A percentile compares a stretch with the other conserved stretches of the same genome.
phyloP scores from a whole-genome alignment of 2,888 invertebrate genomes.

The Calliscelio sp. region DNA sequence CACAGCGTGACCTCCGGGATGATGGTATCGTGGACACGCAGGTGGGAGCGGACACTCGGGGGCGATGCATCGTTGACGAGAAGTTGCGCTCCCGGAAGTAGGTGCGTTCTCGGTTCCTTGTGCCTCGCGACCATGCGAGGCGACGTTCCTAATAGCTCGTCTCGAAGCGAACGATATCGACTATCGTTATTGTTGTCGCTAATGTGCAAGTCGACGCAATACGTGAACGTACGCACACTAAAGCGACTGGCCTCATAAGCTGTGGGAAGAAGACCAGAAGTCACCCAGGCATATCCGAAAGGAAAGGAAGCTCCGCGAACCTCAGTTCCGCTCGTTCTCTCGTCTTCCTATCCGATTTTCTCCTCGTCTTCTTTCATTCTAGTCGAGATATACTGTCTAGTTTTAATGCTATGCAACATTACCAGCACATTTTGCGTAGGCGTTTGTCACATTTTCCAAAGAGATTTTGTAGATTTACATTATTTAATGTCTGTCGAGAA shows the following conservation, averaged over 20 bases:
- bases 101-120: conserved; percentile 77
- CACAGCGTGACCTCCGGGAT: conserved; percentile 67
- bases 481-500: too few species aligned
- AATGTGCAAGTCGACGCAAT: conserved; percentile 58
- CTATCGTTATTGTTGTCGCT: conserved; percentile 80
- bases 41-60: conserved; percentile 72
- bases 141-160: conserved; percentile 78
- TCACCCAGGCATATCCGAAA: conserved; percentile 79
- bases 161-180: conserved; percentile 78
- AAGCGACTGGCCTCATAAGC: conserved; percentile 66
- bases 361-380: conserved; percentile 58
- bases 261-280: conserved; percentile 85
- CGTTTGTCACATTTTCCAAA: background rate
- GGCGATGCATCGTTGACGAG: conserved; percentile 72
- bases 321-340: conserved; percentile 86
- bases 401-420: conserved; percentile 44
- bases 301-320: conserved; percentile 86
- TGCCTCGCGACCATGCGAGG: conserved; percentile 71
- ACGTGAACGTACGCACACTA: conserved; percentile 59
- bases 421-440: background rate
- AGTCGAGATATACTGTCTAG: conserved; percentile 48
- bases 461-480: too few species aligned
- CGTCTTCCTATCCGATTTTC: conserved; percentile 81
- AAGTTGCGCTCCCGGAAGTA: conserved; percentile 78
- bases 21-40: conserved; percentile 67